These are phyloP conservation scores for Tragelaphus eurycerus DNA, from an alignment of 2,797 vertebrate genomes.

Conservation along the genomic window DNA sequence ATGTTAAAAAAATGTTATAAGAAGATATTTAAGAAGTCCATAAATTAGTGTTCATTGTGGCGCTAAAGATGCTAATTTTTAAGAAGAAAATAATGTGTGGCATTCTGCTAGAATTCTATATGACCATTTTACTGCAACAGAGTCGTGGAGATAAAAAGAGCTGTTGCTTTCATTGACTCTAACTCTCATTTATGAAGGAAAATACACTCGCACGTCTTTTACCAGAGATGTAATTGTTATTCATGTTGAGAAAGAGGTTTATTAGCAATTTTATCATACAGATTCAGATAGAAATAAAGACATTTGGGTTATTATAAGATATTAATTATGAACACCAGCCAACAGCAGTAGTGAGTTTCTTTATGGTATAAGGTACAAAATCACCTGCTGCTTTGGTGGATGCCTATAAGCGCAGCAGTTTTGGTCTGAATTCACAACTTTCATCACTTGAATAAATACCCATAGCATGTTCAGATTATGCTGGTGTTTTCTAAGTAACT, in stretches of 20 bases:
- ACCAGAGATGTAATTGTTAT: conserved; percentile 68
- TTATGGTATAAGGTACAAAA: neutral
- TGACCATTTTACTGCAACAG: conserved; percentile 68
- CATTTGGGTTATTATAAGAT: conserved; percentile 65
- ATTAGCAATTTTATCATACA: conserved; percentile 64
- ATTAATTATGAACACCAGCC: conserved; percentile 68
- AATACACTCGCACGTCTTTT: conserved; percentile 74
- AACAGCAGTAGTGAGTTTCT: neutral
- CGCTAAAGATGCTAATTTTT: conserved; percentile 76
- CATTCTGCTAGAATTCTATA: conserved; percentile 69
- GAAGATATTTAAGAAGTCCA: conserved; percentile 69
- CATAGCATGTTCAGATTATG: neutral
- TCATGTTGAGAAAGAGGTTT: conserved; percentile 69
- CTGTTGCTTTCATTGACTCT: conserved; percentile 74
- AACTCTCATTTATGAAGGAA: conserved; percentile 77
- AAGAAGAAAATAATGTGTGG: conserved; percentile 66
- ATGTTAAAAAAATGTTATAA: conserved; percentile 69
- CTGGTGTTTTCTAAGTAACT: neutral
- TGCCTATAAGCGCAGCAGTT: neutral
- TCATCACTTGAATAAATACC: neutral
- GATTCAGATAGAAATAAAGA: conserved; percentile 58
- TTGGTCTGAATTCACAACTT: neutral
- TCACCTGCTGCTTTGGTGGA: neutral
- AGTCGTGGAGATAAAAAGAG: conserved; percentile 76
- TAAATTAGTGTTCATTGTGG: conserved; percentile 78